These are phyloP conservation scores for Dasysyrphus albostriatus DNA, from an alignment of 2,888 invertebrate species.

Conservation along the genomic window DNA sequence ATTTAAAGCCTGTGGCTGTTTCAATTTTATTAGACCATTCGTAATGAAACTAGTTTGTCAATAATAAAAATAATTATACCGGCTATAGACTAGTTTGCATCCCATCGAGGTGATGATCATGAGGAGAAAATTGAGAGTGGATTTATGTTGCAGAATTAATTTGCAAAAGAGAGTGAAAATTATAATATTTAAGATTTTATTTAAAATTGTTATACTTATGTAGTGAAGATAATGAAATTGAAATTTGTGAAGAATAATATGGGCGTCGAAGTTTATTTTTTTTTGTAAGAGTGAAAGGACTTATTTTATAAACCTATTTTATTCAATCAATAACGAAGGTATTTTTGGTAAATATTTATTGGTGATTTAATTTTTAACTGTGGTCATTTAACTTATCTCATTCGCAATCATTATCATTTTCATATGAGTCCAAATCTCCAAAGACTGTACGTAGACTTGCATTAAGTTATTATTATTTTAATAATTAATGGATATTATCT, in stretches of 20 bases:
- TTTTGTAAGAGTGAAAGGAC: slow-evolving; percentile 24
- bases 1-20: slow-evolving; percentile 31
- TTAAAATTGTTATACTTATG: background rate
- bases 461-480: too few species aligned
- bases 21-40: slow-evolving; percentile 9
- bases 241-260: background rate
- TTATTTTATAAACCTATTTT: background rate
- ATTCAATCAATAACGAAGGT: too few species aligned
- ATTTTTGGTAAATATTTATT: too few species aligned
- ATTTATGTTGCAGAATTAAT: slow-evolving; percentile 1
- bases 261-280: background rate
- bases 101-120: background rate
- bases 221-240: slow-evolving; percentile 11
- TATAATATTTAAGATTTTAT: background rate
- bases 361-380: too few species aligned
- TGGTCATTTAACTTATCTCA: too few species aligned
- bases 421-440: too few species aligned
- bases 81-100: slow-evolving; percentile 30
- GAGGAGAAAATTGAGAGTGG: slow-evolving; percentile 53
- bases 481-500: too few species aligned
- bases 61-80: slow-evolving; percentile 18
- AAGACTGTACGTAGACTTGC: too few species aligned
- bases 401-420: too few species aligned
- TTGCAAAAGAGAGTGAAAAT: slow-evolving; percentile 17
- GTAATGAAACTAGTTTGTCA: slow-evolving; percentile 42